Evolutionary conservation across 2,888 invertebrate genomes (phyloP), one percentile per base, ranked within the genome.

Genomic region (Entomobrya multifasciata): DNA sequence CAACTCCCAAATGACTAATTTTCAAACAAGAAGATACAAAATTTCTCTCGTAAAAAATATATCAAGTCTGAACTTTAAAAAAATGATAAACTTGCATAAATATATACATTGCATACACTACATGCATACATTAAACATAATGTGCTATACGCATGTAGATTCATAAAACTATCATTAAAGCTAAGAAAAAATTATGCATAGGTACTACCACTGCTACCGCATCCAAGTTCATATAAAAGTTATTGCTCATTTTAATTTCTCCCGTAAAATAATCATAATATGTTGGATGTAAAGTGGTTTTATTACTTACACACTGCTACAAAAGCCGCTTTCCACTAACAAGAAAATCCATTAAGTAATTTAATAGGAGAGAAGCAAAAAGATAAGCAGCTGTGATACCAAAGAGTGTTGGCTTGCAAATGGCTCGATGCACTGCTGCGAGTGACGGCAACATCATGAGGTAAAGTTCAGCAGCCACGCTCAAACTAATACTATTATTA

Each of bases 311-410:
- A 65, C 36, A 20, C 41, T 65, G 41, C 36, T 36, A 8, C 5
- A 36, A 36, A 36, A 65, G 20, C 41, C 65, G 30, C 17, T 30
- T 27, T 65, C 65, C 30, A 20, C 57, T 57, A 78, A 60, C 22
- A 62, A 78, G 47, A 78, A 49, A 80, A 80, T 80, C 67, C 65
- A 80, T 67, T 80, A 67, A 20, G 80, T 65, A 62, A 80, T 80
- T 67, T 79, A 65, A 49, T 44, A 47, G 47, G 11, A n/a, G 65
- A 65, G 41, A 36, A 65, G 65, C 78, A 27, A 79, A 72, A 72
- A 79, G 78, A 79, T 79, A 79, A 65, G 78, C 78, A 79, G 36
- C 60, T 57, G 1, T 77, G 60, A 77, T 77, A 77, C 20, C 36
- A 60, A 30, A 20, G 25, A 65, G 65, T 65, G 65, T 65, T 41